These are phyloP conservation scores for Leucophenga montana DNA, from an alignment of 2,888 invertebrate genomes.

Conservation along the genomic window DNA sequence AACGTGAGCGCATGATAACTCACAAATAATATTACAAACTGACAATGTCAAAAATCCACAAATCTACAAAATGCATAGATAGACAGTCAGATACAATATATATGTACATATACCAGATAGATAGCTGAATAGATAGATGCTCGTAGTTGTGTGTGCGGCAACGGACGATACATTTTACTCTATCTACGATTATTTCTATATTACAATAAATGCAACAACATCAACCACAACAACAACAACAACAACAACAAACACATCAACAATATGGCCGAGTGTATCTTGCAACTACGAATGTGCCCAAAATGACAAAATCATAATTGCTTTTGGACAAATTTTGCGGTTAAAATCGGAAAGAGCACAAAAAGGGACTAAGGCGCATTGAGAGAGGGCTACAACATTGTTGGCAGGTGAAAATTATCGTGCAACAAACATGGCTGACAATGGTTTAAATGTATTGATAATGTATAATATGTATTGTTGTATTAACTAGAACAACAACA, in stretches of 20 bases:
- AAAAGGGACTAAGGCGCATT: neutral
- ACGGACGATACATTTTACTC: too few species aligned
- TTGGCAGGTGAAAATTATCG: constrained; percentile 31
- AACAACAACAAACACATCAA: constrained; percentile 17
- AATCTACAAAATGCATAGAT: constrained; percentile 34
- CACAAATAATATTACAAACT: constrained; percentile 41
- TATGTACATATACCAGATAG: neutral
- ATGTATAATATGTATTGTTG: constrained; percentile 60
- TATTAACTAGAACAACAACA: constrained; percentile 52
- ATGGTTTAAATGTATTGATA: constrained; percentile 67
- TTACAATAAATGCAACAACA: constrained; percentile 34
- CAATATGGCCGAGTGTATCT: constrained; percentile 27
- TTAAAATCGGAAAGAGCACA: constrained; percentile 34
- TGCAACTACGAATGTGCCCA: constrained; percentile 40
- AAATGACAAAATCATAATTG: constrained; percentile 68
- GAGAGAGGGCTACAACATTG: neutral
- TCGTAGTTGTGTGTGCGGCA: neutral
- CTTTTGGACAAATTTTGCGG: constrained; percentile 61
- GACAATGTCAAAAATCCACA: constrained; percentile 51
- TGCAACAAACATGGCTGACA: constrained; percentile 49
- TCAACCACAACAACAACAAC: constrained; percentile 27
- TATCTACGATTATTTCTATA: too few species aligned
- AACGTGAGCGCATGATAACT: constrained; percentile 46
- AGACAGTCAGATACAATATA: constrained; percentile 26
- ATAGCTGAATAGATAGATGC: neutral